These are phyloP conservation scores for Hydropsyche betteni DNA, from an alignment of 2,888 invertebrate species.

Conservation along the genomic window DNA sequence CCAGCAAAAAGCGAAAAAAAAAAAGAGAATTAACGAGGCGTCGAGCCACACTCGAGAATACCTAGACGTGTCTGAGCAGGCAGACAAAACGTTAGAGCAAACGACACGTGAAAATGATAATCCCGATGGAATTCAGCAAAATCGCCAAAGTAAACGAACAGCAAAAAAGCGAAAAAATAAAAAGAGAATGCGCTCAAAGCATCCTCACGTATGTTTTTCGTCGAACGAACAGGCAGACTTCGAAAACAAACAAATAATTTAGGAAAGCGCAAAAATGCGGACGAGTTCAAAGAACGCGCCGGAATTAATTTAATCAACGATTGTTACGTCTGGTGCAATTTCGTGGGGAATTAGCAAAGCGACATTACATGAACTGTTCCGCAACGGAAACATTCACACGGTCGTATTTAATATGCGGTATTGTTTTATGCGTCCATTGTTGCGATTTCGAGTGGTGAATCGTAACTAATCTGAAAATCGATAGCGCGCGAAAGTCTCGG, in stretches of 20 bases:
- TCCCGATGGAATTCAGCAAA: slow-evolving; percentile 18
- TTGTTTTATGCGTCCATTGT: too few relatives aligned
- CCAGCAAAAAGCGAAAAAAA: neutral
- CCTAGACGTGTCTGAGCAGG: slow-evolving; percentile 24
- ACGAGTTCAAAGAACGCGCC: neutral
- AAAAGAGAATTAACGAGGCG: slow-evolving; percentile 27
- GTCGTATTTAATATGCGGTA: too few relatives aligned
- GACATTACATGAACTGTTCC: too few relatives aligned
- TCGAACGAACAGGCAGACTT: neutral
- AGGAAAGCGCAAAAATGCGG: neutral
- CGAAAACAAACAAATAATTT: neutral
- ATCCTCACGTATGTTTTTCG: neutral
- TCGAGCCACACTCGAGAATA: slow-evolving; percentile 7
- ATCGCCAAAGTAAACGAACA: slow-evolving; percentile 18
- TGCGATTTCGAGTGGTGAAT: too few relatives aligned
- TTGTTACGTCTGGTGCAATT: neutral
- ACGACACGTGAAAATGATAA: slow-evolving; percentile 32
- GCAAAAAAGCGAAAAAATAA: slow-evolving; percentile 2
- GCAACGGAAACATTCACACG: too few relatives aligned
- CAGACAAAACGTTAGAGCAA: slow-evolving; percentile 32
- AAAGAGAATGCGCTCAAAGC: neutral
- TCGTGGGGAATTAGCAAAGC: too few relatives aligned
- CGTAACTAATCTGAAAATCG: too few relatives aligned
- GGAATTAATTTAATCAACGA: neutral
- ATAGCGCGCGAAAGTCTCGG: too few relatives aligned